These are phyloP conservation scores for Piprites chloris DNA, from an alignment of 2,113 vertebrate genomes.

Conservation along the genomic window DNA sequence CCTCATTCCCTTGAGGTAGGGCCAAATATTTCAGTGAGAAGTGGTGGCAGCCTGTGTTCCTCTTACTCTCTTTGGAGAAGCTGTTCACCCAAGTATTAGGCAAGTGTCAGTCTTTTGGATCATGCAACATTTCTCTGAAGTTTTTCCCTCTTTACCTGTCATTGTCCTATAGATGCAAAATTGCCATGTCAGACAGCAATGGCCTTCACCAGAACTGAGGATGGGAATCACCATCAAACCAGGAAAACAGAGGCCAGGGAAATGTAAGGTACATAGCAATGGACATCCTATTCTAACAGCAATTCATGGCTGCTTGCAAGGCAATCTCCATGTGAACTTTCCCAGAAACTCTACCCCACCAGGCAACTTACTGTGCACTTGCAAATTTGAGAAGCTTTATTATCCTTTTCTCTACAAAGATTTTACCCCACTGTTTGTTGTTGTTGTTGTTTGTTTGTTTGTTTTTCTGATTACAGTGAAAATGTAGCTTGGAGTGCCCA, in stretches of 20 bases:
- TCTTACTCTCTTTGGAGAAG: not conserved
- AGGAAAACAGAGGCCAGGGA: not conserved
- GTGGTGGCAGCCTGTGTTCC: not conserved
- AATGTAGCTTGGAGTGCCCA: not conserved
- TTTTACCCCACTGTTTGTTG: fast-evolving
- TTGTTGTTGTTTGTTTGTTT: too few species aligned
- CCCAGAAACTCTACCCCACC: not conserved
- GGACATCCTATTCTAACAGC: not conserved
- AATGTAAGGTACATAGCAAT: not conserved
- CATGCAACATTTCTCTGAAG: not conserved
- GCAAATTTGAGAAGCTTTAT: not conserved
- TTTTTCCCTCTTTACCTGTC: not conserved
- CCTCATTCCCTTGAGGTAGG: not conserved
- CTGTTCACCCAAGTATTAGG: not conserved
- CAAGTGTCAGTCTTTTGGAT: not conserved
- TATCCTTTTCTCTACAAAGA: not conserved
- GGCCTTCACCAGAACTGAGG: not conserved
- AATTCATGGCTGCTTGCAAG: not conserved
- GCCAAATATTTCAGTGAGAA: not conserved
- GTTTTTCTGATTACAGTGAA: not conserved
- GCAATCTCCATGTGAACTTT: not conserved
- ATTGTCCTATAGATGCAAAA: not conserved
- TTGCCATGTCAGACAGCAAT: not conserved
- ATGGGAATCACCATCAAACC: not conserved
- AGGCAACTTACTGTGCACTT: not conserved